Base-by-base conservation (phyloP, 2,113 vertebrate species). In the Oxyura jamaicensis region DNA sequence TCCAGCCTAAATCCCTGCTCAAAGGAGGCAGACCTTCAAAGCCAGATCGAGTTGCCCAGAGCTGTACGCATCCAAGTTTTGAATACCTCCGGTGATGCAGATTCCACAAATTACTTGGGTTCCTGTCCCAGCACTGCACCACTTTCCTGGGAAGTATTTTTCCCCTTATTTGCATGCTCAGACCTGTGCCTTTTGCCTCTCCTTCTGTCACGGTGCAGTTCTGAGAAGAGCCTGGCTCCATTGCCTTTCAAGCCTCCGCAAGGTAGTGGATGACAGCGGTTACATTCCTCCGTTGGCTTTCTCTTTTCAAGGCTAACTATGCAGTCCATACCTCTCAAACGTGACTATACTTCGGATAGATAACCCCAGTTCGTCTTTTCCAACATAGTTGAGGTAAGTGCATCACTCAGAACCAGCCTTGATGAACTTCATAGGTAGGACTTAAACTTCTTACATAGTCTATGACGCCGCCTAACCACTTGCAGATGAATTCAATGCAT, bases 251-350 rank as follows among this genome's bases (percentile, higher is more conserved):
- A 13, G 25, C 31, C 17, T 69, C 76, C 62, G 36, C 55, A 28
- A 28, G 69, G 53, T 3, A n/a, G 60, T 18, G 15, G 31, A 60
- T 44, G n/a, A 10, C 16, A 62, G 39, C n/a, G 19, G 14, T 6
- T 6, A 41, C 20, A 75, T n/a, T 39, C n/a, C 29, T n/a, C 56
- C 1, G 2, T 9, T 29, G 46, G 8, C 5, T 5, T 55, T 22
- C 29, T n/a, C 39, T 63, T 62, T 55, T 56, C 62, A 18, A 31
- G 50, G 31, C 41, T 29, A 19, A 31, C 21, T 3, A 33, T 0
- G 3, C n/a, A 63, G 39, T 19, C 46, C 13, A 4, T 7, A 2
- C 5, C 11, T 26, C 18, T 8, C n/a, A 46, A 5, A 3, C 2
- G 20, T 10, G 48, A 31, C 55, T 56, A 44, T 1, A 15, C 12